Conservation (phyloP, 1,140 invertebrate genomes). For the Drosophila paulistorum region DNA sequence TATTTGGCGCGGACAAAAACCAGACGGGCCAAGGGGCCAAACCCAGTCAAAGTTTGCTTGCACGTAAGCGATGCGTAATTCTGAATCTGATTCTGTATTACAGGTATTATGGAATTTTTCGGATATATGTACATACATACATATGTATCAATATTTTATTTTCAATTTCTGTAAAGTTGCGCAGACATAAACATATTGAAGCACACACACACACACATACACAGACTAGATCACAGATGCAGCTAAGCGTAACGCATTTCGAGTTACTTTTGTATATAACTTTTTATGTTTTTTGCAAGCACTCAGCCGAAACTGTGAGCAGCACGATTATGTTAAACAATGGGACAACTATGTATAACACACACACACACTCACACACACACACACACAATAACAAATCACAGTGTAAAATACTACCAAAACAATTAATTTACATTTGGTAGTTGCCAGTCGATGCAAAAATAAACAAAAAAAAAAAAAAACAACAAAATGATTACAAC, state of each 20-base stretch:
- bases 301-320: slow-evolving; percentile 72
- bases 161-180: background rate
- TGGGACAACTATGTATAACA: slow-evolving; percentile 32
- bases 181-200: slow-evolving; percentile 28
- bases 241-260: slow-evolving; percentile 71
- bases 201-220: slow-evolving; percentile 10
- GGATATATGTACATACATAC: background rate
- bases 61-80: background rate
- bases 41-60: background rate
- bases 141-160: background rate
- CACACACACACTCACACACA: slow-evolving; percentile 6
- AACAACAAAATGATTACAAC: slow-evolving; percentile 17
- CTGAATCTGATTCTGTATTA: slow-evolving; percentile 20
- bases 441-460: slow-evolving; percentile 16
- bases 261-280: slow-evolving; percentile 59
- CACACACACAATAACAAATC: slow-evolving; percentile 9
- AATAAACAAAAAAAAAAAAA: background rate
- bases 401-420: background rate
- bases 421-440: slow-evolving; percentile 26
- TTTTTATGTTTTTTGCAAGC: slow-evolving; percentile 47
- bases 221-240: slow-evolving; percentile 26
- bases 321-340: slow-evolving; percentile 58
- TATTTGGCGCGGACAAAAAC: slow-evolving; percentile 54
- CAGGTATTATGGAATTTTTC: background rate
- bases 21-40: slow-evolving; percentile 13